A percentile compares a stretch with the other conserved stretches of the same genome.
Conservation (phyloP, 1,140 invertebrate species). For the Drosophila arizonae region DNA sequence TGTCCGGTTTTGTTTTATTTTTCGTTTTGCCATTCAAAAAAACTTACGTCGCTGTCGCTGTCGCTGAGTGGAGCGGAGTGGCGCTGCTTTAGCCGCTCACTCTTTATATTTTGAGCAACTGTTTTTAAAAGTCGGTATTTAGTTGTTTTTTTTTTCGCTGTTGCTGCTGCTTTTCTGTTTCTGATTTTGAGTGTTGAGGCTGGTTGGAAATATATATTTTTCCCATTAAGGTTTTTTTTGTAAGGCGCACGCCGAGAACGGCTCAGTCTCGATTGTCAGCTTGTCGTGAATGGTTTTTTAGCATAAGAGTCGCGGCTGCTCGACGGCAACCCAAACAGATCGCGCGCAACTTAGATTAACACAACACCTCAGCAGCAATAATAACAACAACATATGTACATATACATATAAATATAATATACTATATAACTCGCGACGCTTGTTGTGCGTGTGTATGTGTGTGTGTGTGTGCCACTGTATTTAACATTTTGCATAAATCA, state of each 20-base stretch:
- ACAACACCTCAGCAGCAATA: constrained; percentile 32
- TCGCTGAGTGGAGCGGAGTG: constrained; percentile 34
- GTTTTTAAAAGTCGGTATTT: constrained; percentile 38
- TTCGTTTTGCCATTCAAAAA: constrained; percentile 75
- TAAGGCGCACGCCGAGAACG: constrained; percentile 76
- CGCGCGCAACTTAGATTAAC: constrained; percentile 67
- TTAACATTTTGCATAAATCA: constrained; percentile 70
- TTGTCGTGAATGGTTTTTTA: constrained; percentile 80
- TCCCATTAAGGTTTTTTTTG: constrained; percentile 76
- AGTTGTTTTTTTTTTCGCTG: background rate
- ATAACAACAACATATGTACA: constrained; percentile 36
- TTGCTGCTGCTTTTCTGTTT: background rate
- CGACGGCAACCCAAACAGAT: constrained; percentile 14
- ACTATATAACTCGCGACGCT: constrained; percentile 54
- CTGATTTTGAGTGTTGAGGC: constrained; percentile 49
- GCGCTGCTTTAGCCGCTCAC: constrained; percentile 36
- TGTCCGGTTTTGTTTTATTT: constrained; percentile 78
- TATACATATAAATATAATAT: constrained; percentile 43
- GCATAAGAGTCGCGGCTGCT: constrained; percentile 62
- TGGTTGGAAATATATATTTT: constrained; percentile 73
- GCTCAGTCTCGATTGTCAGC: constrained; percentile 79
- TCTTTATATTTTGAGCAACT: constrained; percentile 56
- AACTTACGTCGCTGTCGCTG: constrained; percentile 45
- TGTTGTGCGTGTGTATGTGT: constrained; percentile 26
- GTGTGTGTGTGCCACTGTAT: constrained; percentile 25